phyloP scores from a whole-genome alignment of 2,888 invertebrate species.

The Reticulitermes lucifugus region DNA sequence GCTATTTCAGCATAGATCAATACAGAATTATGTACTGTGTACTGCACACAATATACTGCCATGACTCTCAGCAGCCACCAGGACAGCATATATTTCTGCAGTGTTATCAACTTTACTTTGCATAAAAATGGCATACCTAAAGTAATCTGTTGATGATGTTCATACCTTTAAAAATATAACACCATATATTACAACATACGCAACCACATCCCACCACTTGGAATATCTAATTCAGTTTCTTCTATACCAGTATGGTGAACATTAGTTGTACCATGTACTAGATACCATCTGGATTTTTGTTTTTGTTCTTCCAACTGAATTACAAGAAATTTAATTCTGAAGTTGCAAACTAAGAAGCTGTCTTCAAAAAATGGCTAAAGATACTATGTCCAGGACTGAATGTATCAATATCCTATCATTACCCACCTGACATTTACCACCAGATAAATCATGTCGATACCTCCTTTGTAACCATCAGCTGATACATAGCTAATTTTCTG shows the following conservation, averaged over 20 bases:
- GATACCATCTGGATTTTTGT: too few relatives aligned
- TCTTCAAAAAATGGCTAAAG: too few relatives aligned
- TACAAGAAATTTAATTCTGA: background rate
- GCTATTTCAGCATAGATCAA: too few relatives aligned
- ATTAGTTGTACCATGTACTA: too few relatives aligned
- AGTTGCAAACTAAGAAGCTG: too few relatives aligned
- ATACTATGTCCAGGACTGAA: too few relatives aligned
- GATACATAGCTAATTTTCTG: background rate
- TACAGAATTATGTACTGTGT: background rate
- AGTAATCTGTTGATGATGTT: background rate
- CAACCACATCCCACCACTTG: too few relatives aligned
- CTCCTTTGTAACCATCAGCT: background rate
- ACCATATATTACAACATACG: too few relatives aligned
- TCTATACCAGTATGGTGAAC: too few relatives aligned
- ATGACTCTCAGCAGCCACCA: background rate
- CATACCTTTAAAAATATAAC: too few relatives aligned
- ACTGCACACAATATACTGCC: background rate
- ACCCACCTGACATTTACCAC: background rate
- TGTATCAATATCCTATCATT: background rate
- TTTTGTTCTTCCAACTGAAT: background rate
- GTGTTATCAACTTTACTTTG: background rate
- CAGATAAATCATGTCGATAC: background rate
- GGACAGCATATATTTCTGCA: background rate
- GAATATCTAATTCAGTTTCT: too few relatives aligned
- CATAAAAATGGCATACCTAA: background rate